Percentiles rank a stretch among this genome's conserved stretches.
Conservation (phyloP, 2,797 vertebrate species). For the Gymnothorax reevesii region DNA sequence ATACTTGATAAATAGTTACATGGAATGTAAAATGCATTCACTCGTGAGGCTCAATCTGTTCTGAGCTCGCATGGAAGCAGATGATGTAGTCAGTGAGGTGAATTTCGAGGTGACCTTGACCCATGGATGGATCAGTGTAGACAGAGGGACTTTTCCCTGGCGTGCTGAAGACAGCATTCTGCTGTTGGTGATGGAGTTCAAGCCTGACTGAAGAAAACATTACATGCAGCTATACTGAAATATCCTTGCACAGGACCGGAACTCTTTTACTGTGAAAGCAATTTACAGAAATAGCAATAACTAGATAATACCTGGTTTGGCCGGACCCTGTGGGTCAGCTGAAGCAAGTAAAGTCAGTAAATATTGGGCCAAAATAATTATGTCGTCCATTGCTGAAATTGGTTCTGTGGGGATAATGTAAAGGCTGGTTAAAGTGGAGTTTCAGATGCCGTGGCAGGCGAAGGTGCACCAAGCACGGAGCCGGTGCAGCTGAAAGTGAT, state of each 20-base stretch:
- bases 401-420: too few relatives aligned
- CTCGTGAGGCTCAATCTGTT: constrained; percentile 39
- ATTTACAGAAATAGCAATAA: not conserved
- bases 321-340: too few relatives aligned
- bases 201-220: constrained; percentile 64
- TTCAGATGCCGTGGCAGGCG: too few relatives aligned
- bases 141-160: constrained; percentile 64
- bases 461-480: too few relatives aligned
- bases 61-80: constrained; percentile 32
- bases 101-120: constrained; percentile 67
- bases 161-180: constrained; percentile 50
- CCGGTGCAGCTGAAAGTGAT: too few relatives aligned
- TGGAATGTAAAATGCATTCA: constrained; percentile 41
- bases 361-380: too few relatives aligned
- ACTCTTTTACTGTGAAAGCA: not conserved
- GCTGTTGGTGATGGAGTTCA: constrained; percentile 56
- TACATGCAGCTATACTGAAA: constrained; percentile 60
- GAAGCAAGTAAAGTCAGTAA: too few relatives aligned
- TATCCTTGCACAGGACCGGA: constrained; percentile 59
- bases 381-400: too few relatives aligned
- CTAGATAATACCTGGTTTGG: too few relatives aligned
- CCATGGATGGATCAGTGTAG: constrained; percentile 57
- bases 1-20: constrained; percentile 55
- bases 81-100: constrained; percentile 56
- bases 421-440: too few relatives aligned